Base-by-base conservation (phyloP, 2,888 invertebrate genomes). In the Acleris laterana region DNA sequence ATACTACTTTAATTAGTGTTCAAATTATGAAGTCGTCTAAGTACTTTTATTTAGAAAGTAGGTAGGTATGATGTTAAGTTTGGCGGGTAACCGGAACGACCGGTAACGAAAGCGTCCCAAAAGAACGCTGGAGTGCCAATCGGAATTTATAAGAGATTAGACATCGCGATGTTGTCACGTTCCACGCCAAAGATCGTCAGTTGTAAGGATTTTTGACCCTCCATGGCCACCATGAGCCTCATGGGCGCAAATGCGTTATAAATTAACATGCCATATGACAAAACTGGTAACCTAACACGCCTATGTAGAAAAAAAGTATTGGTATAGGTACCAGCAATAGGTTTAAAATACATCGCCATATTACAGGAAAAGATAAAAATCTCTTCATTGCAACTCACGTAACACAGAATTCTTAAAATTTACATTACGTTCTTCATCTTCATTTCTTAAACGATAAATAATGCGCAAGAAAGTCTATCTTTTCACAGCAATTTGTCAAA, bases 61-160 rank as follows among this genome's bases (percentile, higher is more conserved):
- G 49, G 63, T 46, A 42, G 49, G 60, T 50, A 49, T 44, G 46
- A 46, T 19, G 38, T 50, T 38, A 48, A 38, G 17, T 56, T 50
- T 56, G 42, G 49, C 50, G 19, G 51, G 56, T 48, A 52, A 61
- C 67, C 63, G 53, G 70, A 55, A 48, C 57, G 69, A 70, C 72
- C 69, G 71, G 71, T 73, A 70, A 62, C 61, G 69, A 70, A 70
- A 71, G 73, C 67, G 48, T 55, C 59, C 66, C 49, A 70, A 71
- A 62, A 51, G 48, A 62, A 58, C 32, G 19, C 49, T 52, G 62
- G 63, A 58, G 63, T 63, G 58, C 49, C 57, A 57, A 50, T 62
- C 51, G 38, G 62, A 66, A 66, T 66, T 48, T 57, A 61, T 64
- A 64, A 60, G 22, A 22, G n/a, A 55, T 60, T 38, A 59, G 20